phyloP scores from a whole-genome alignment of 2,888 invertebrate species.

The Plemyria rubiginata region DNA sequence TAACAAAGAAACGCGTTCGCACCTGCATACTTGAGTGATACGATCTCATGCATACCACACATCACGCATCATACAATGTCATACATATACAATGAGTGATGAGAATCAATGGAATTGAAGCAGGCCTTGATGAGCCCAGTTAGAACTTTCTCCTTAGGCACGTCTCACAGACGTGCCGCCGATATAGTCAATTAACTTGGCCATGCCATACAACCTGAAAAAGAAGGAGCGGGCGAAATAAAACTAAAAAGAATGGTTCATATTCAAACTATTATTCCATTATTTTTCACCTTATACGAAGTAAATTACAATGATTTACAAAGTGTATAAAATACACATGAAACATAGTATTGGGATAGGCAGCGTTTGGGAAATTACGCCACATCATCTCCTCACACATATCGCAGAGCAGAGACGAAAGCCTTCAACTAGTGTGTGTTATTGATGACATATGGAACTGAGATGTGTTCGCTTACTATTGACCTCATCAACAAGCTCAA shows the following conservation, averaged over 20 bases:
- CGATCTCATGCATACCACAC: constrained; percentile 41
- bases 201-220: neutral
- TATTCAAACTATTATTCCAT: too few species aligned
- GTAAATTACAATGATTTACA: too few species aligned
- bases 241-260: neutral
- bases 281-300: too few species aligned
- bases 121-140: constrained; percentile 10
- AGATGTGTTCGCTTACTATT: too few species aligned
- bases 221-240: neutral
- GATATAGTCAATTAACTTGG: neutral
- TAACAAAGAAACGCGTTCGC: constrained; percentile 47
- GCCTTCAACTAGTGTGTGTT: too few species aligned
- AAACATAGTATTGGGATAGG: too few species aligned
- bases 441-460: too few species aligned
- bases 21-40: constrained; percentile 53
- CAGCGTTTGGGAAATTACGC: too few species aligned
- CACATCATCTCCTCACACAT: too few species aligned
- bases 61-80: constrained; percentile 30
- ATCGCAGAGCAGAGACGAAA: too few species aligned
- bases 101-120: constrained; percentile 28
- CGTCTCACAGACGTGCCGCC: neutral
- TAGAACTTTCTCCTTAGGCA: constrained; percentile 16
- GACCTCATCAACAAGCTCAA: too few species aligned
- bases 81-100: constrained; percentile 52
- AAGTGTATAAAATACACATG: too few species aligned